Evolutionary conservation across 2,888 invertebrate genomes (phyloP).

Genomic region (Hypsopygia costalis): DNA sequence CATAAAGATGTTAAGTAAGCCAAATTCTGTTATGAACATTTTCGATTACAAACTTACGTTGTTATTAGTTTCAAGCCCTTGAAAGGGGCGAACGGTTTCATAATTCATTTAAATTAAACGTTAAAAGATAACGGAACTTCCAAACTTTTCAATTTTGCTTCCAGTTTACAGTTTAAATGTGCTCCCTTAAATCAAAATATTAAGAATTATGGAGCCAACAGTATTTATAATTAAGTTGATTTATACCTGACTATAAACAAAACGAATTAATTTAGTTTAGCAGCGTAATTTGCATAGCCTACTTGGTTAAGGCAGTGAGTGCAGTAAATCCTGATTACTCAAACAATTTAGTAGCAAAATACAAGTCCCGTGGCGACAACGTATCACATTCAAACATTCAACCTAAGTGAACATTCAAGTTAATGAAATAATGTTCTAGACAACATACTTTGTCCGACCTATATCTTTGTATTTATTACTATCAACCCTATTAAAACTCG

Average conservation of each 20-base stretch:
- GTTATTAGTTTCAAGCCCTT: neutral
- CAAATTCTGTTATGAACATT: neutral
- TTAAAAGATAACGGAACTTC: slow-evolving; percentile 1
- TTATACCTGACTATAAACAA: slow-evolving; percentile 3
- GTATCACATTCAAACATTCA: too few species aligned
- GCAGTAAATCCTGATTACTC: too few species aligned
- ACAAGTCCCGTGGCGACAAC: too few species aligned
- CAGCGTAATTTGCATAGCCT: too few species aligned
- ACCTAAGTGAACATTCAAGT: too few species aligned
- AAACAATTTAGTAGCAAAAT: too few species aligned
- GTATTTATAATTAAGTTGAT: neutral
- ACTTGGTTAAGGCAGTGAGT: too few species aligned
- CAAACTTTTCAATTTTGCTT: slow-evolving; percentile 8
- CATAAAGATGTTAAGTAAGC: neutral
- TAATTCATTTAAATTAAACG: slow-evolving; percentile 8
- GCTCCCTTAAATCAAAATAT: slow-evolving; percentile 6
- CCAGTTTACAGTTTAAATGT: slow-evolving; percentile 6
- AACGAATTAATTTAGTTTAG: too few species aligned
- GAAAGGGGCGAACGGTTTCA: slow-evolving; percentile 1
- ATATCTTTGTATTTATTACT: too few species aligned
- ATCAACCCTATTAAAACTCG: too few species aligned
- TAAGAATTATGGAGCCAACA: slow-evolving; percentile 3
- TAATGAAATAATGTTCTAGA: too few species aligned
- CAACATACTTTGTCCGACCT: too few species aligned
- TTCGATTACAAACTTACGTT: neutral